Evolutionary conservation across 2,113 vertebrate genomes (phyloP), one percentile per base, ranked within the genome.

Genomic region (Barnardius zonarius): DNA sequence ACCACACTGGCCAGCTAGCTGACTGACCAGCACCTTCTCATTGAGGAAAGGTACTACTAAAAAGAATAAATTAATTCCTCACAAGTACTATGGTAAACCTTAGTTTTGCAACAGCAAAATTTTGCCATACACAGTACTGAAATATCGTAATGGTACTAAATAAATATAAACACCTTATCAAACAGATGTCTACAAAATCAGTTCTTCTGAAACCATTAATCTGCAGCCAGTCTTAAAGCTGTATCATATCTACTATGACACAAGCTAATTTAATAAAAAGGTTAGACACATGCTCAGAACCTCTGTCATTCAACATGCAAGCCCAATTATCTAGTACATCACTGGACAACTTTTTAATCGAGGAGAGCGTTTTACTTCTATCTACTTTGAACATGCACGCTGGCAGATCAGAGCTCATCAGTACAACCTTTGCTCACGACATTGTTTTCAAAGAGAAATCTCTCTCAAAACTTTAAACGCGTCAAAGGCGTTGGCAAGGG

Each of bases 361-460:
- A 85, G 52, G 22, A 39, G 13, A 77, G n/a, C 5, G 3, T 64
- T 91, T 55, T 57, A 59, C 51, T 51, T 70, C 81, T 44, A 22
- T 8, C 78, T 48, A 30, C 91, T 93, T 88, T n/a, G 13, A 76
- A 48, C 64, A 43, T 4, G 35, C 63, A 48, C 4, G 5, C 73
- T 16, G 82, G 64, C 61, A 89, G 90, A 81, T 46, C 41, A n/a
- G 59, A 64, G 69, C 57, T 27, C 74, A 57, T 35, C 82, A 35
- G 54, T 10, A 2, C 39, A 96, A 95, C 86, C 94, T 97, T 91
- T 76, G 86, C 92, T 83, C 91, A 30, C 8, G 10, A 93, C 78
- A 17, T 27, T 55, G 75, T 62, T 93, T 92, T 77, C 81, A 81
- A 70, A 93, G 55, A 14, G 15, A 92, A 86, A 92, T 51, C 76